Conservation (phyloP, 2,888 invertebrate genomes). For the Rapana venosa region DNA sequence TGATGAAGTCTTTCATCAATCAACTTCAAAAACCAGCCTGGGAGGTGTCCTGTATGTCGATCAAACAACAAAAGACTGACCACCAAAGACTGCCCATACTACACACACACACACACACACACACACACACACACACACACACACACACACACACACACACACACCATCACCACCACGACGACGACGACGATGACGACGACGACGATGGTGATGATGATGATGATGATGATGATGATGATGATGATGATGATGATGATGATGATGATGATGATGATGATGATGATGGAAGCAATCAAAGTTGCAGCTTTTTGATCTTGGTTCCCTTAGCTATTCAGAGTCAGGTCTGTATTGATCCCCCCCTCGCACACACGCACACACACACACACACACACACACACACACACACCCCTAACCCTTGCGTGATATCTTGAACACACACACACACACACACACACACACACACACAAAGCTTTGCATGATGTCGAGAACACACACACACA, state of each 20-base stretch:
- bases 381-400: slow-evolving; percentile 6
- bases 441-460: not conserved
- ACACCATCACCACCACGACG: not conserved
- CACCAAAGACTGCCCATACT: too few species aligned
- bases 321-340: too few species aligned
- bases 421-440: not conserved
- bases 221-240: not conserved
- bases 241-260: not conserved
- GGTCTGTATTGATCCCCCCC: not conserved
- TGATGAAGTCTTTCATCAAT: too few species aligned
- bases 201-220: not conserved
- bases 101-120: too few species aligned
- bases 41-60: too few species aligned
- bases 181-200: not conserved
- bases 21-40: too few species aligned
- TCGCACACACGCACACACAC: not conserved
- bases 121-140: too few species aligned
- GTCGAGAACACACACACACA: slow-evolving; percentile 9
- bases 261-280: not conserved
- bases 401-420: not conserved
- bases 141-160: too few species aligned
- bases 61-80: too few species aligned
- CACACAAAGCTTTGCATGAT: not conserved
- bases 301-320: too few species aligned
- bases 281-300: not conserved